Evolutionary conservation across 2,888 invertebrate genomes (phyloP).

Genomic region (Argyresthia albistria): DNA sequence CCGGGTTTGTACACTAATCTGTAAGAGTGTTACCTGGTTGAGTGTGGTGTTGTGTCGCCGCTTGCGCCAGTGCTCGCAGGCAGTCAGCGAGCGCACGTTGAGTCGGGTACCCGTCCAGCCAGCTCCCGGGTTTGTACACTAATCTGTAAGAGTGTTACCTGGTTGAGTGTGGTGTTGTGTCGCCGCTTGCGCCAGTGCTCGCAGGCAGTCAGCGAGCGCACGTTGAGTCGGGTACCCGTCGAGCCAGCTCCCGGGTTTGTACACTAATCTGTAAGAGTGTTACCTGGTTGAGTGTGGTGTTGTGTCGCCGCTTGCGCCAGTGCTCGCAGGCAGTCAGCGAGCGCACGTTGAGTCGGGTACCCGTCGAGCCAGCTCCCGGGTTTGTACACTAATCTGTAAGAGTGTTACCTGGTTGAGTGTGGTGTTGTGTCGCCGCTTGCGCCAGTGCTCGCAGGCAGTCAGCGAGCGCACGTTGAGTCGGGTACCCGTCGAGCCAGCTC

Average conservation of each 20-base stretch:
- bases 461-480: constrained; percentile 90
- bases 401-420: constrained; percentile 20
- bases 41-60: too few relatives aligned
- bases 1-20: too few relatives aligned
- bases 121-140: too few relatives aligned
- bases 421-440: constrained; percentile 58
- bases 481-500: constrained; percentile 81
- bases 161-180: constrained; percentile 27
- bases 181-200: constrained; percentile 80
- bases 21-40: too few relatives aligned
- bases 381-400: constrained; percentile 74
- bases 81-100: too few relatives aligned
- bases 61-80: too few relatives aligned
- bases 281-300: constrained; percentile 20
- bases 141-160: too few relatives aligned
- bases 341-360: constrained; percentile 85
- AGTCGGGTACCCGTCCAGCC: too few relatives aligned
- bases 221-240: constrained; percentile 87
- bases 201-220: constrained; percentile 89
- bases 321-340: constrained; percentile 87
- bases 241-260: constrained; percentile 79
- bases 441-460: constrained; percentile 87
- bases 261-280: constrained; percentile 72
- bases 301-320: constrained; percentile 78
- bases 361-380: constrained; percentile 81